phyloP scores from a whole-genome alignment of 1,140 invertebrate genomes.

The Zaprionus kolodkinae region DNA sequence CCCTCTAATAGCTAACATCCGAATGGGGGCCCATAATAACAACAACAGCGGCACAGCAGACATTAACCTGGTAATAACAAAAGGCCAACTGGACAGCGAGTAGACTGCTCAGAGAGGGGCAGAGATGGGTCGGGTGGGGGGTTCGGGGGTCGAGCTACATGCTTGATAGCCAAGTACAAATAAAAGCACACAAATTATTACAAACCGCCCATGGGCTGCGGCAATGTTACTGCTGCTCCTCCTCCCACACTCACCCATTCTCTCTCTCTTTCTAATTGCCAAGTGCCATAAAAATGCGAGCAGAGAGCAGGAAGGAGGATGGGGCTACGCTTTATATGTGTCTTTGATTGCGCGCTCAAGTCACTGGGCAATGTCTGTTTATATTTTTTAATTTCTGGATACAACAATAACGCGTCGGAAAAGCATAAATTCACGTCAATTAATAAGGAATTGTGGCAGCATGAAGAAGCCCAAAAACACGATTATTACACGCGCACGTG shows the following conservation, averaged over 20 bases:
- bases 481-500: slow-evolving; percentile 61
- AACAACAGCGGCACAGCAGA: slow-evolving; percentile 29
- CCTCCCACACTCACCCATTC: neutral
- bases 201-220: slow-evolving; percentile 41
- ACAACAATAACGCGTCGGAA: slow-evolving; percentile 80
- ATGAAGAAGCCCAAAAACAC: slow-evolving; percentile 33
- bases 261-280: slow-evolving; percentile 60
- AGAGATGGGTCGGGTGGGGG: neutral
- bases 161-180: slow-evolving; percentile 65
- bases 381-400: slow-evolving; percentile 77
- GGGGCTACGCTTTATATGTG: slow-evolving; percentile 56
- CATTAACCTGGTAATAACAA: slow-evolving; percentile 71
- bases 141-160: slow-evolving; percentile 22
- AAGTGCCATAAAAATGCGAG: slow-evolving; percentile 75
- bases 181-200: slow-evolving; percentile 77
- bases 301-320: neutral
- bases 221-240: neutral
- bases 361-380: slow-evolving; percentile 61
- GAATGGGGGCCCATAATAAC: slow-evolving; percentile 75
- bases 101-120: neutral
- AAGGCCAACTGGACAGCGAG: slow-evolving; percentile 31
- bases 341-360: slow-evolving; percentile 26
- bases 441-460: slow-evolving; percentile 77
- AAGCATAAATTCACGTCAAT: slow-evolving; percentile 81
- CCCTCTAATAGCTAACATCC: slow-evolving; percentile 80